Conservation (phyloP, 2,888 invertebrate species). For the Trichogramma dendrolimi region DNA sequence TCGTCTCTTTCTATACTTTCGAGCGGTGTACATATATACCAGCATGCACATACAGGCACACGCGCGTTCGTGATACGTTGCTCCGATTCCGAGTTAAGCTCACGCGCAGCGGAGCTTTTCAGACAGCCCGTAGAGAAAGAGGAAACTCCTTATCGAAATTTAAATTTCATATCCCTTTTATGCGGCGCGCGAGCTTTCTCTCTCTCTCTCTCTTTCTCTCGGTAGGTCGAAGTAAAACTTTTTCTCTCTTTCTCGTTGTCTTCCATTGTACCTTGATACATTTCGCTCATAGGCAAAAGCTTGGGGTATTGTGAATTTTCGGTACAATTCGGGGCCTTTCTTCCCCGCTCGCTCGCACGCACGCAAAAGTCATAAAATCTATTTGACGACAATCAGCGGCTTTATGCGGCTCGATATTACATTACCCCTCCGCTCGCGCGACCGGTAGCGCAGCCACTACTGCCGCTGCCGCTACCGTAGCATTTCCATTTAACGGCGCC, state of each 20-base stretch:
- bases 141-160: constrained; percentile 31
- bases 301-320: constrained; percentile 8
- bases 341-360: neutral
- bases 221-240: constrained; percentile 2
- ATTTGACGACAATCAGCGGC: constrained; percentile 20
- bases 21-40: no score
- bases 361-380: constrained; percentile 3
- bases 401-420: constrained; percentile 11
- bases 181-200: constrained; percentile 9
- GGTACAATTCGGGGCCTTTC: neutral
- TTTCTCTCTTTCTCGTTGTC: constrained; percentile 7
- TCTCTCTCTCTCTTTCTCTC: neutral
- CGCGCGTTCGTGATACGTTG: no score
- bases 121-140: no score
- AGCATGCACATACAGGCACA: no score
- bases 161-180: constrained; percentile 34
- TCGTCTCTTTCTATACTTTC: no score
- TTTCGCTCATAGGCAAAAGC: constrained; percentile 2
- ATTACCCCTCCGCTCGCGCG: constrained; percentile 7
- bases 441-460: no score
- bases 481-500: constrained; percentile 19
- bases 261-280: constrained; percentile 17
- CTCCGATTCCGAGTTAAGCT: no score
- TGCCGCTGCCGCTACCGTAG: neutral
- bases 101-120: no score